A percentile compares a stretch with the other conserved stretches of the same genome.
These are phyloP conservation scores for Cardiocondyla obscurior DNA, from an alignment of 1,140 invertebrate species.

Conservation along the genomic window DNA sequence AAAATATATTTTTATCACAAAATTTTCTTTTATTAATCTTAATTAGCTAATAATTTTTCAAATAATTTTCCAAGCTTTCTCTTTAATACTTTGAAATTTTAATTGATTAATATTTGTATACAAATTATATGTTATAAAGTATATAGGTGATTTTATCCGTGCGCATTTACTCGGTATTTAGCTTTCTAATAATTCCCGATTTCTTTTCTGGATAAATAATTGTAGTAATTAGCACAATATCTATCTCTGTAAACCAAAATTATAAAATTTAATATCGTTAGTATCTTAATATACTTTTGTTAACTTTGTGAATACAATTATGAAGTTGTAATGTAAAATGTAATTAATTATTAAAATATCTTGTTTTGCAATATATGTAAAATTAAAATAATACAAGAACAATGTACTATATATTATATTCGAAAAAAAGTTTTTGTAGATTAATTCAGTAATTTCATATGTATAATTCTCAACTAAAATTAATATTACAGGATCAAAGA, in stretches of 20 bases:
- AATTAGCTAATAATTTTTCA: conserved; percentile 7
- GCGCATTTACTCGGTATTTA: not conserved
- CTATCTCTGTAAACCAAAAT: not conserved
- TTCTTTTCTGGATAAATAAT: not conserved
- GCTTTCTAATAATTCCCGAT: not conserved
- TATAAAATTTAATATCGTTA: not conserved
- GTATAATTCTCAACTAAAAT: not conserved
- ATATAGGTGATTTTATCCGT: not conserved
- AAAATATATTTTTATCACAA: not conserved
- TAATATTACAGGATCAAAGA: conserved; percentile 7
- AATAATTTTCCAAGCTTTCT: not conserved
- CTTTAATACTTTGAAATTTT: not conserved
- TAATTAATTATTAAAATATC: conserved; percentile 37
- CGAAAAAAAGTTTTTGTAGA: not conserved
- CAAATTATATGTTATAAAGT: not conserved
- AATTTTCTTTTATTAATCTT: not conserved
- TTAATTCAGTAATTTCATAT: conserved; percentile 15
- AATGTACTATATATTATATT: conserved; percentile 22
- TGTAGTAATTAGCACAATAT: not conserved
- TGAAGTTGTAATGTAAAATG: not conserved
- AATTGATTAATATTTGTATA: conserved; percentile 2
- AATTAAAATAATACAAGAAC: not conserved
- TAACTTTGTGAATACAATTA: not conserved
- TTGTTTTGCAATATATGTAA: conserved; percentile 20
- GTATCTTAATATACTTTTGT: not conserved